A percentile compares a stretch with the other conserved stretches of the same genome.
Evolutionary conservation across 2,797 vertebrate genomes (phyloP).

Genomic region (Betta splendens): DNA sequence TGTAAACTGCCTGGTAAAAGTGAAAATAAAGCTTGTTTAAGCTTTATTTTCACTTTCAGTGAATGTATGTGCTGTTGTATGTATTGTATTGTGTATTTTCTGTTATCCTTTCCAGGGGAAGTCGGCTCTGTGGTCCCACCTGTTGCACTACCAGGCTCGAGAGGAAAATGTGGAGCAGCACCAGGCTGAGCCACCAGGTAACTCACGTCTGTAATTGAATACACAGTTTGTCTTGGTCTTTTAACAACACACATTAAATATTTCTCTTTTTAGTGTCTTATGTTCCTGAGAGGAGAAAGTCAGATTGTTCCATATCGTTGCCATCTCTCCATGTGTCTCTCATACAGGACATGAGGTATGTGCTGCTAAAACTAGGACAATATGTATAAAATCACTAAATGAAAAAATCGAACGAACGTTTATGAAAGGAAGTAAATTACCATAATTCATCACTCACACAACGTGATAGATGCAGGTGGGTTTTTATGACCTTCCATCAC

Average conservation of each 20-base stretch:
- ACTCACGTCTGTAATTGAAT: slow-evolving; percentile 26
- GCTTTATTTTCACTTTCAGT: neutral
- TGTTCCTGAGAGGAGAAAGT: slow-evolving; percentile 89
- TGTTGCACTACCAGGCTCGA: slow-evolving; percentile 89
- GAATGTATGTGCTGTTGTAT: slow-evolving; percentile 14
- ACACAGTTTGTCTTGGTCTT: neutral
- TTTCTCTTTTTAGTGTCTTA: slow-evolving; percentile 73
- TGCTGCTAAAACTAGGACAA: neutral
- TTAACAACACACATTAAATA: neutral
- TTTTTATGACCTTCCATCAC: neutral
- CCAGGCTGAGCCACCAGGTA: slow-evolving; percentile 84
- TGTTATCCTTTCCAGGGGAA: slow-evolving; percentile 82
- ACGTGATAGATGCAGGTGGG: neutral
- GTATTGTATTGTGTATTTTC: slow-evolving; percentile 6
- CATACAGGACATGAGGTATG: slow-evolving; percentile 92
- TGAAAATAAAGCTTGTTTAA: too few relatives aligned
- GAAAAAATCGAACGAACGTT: neutral
- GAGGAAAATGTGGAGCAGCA: slow-evolving; percentile 87
- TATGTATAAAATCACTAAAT: too few relatives aligned
- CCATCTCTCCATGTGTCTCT: slow-evolving; percentile 86
- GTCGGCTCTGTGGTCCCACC: slow-evolving; percentile 94
- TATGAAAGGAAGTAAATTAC: neutral
- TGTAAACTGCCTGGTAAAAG: too few relatives aligned
- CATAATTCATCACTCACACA: neutral
- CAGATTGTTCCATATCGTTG: slow-evolving; percentile 84